A percentile compares a stretch with the other conserved stretches of the same genome.
Conservation (phyloP, 2,888 invertebrate genomes). For the Timema podura region DNA sequence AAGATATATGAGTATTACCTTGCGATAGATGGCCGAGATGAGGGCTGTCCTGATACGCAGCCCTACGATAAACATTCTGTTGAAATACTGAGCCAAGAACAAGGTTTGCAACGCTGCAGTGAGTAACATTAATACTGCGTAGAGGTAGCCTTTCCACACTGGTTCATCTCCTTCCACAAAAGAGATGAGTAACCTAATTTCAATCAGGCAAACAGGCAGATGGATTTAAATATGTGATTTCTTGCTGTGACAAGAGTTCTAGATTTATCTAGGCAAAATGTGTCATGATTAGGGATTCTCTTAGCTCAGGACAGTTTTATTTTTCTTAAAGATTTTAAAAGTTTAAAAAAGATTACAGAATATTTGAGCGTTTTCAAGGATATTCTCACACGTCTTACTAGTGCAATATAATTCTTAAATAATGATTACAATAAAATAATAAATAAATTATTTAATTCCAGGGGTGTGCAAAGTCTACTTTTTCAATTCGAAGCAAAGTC, state of each 20-base stretch:
- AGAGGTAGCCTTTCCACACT: conserved; percentile 84
- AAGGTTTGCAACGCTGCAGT: conserved; percentile 78
- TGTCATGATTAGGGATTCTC: too few relatives aligned
- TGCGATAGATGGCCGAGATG: conserved; percentile 86
- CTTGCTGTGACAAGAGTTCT: neutral
- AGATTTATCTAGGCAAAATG: conserved; percentile 5
- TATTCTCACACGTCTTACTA: too few relatives aligned
- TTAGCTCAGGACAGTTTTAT: too few relatives aligned
- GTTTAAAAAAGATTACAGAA: too few relatives aligned
- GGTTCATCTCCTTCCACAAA: conserved; percentile 62
- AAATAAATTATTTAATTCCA: too few relatives aligned
- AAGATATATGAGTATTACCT: too few relatives aligned
- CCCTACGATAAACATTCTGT: conserved; percentile 85
- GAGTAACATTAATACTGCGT: conserved; percentile 68
- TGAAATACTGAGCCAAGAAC: conserved; percentile 85
- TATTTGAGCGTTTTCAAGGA: too few relatives aligned
- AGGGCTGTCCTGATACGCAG: conserved; percentile 84
- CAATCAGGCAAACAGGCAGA: conserved; percentile 39
- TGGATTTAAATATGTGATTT: neutral
- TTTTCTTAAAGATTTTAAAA: too few relatives aligned
- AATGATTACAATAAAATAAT: too few relatives aligned
- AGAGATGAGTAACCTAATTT: conserved; percentile 63
- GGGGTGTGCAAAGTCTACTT: too few relatives aligned
- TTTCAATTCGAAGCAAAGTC: too few relatives aligned
- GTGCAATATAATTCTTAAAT: too few relatives aligned